A percentile compares a stretch with the other conserved stretches of the same genome.
Conservation (phyloP, 2,797 vertebrate genomes). For the Galagoides demidoff region DNA sequence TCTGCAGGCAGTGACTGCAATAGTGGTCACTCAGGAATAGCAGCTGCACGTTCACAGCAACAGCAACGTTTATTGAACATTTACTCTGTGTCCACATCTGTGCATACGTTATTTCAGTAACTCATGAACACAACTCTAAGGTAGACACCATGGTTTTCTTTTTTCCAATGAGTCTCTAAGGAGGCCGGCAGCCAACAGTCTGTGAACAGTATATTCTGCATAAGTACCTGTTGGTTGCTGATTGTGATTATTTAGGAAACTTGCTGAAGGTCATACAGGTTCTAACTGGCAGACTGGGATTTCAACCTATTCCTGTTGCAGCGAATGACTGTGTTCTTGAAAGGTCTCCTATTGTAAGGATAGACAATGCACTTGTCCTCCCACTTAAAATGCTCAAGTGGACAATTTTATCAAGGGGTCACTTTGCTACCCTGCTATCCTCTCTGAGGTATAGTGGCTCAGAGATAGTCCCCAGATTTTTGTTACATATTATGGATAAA, state of each 20-base stretch:
- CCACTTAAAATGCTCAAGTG: background rate
- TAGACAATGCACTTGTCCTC: background rate
- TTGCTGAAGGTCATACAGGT: background rate
- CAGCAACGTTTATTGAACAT: background rate
- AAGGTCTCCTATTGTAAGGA: background rate
- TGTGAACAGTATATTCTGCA: background rate
- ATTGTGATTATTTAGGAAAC: background rate
- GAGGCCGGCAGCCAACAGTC: background rate
- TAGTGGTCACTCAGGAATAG: background rate
- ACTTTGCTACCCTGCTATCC: background rate
- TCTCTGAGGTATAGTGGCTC: background rate
- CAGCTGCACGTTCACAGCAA: background rate
- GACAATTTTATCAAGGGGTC: background rate
- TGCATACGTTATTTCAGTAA: background rate
- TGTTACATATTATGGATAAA: background rate
- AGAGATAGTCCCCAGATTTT: background rate
- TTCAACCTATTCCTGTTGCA: background rate
- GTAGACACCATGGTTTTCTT: background rate
- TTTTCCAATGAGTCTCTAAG: constrained; percentile 7
- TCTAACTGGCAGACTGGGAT: background rate
- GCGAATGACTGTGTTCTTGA: background rate
- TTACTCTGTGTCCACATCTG: background rate
- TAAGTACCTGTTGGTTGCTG: background rate
- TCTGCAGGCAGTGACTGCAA: background rate
- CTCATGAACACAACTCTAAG: background rate